Percentiles rank a stretch among this genome's conserved stretches.
These are phyloP conservation scores for Lasiurus borealis DNA, from an alignment of 2,113 vertebrate genomes.

Conservation along the genomic window DNA sequence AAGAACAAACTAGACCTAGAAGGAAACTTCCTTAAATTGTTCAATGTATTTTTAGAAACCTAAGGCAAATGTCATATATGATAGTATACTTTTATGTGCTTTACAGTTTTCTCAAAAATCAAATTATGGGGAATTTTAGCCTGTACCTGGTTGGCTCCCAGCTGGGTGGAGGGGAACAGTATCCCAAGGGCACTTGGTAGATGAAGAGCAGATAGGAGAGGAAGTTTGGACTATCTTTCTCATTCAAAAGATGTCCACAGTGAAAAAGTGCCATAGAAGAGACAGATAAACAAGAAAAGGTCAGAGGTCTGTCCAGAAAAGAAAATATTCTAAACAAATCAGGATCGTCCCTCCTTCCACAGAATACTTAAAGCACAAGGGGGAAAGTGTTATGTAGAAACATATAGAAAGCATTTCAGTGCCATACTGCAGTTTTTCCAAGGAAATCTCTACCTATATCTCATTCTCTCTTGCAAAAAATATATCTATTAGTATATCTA, in stretches of 20 bases:
- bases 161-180: background rate
- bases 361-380: background rate
- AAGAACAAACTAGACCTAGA: background rate
- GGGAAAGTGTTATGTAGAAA: background rate
- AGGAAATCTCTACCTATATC: background rate
- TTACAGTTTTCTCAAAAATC: slow-evolving; percentile 1
- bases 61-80: background rate
- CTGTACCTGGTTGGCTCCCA: too few relatives aligned
- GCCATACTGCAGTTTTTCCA: background rate
- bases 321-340: background rate
- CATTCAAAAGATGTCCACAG: background rate
- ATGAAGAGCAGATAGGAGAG: background rate
- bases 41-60: background rate
- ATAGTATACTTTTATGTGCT: background rate
- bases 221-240: background rate
- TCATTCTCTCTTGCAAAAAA: background rate
- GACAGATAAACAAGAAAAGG: background rate
- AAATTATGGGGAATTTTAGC: background rate
- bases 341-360: background rate
- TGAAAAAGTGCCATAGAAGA: background rate
- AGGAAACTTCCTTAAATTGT: background rate
- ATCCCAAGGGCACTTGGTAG: fast-evolving
- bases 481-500: background rate
- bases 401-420: background rate
- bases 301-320: background rate